Evolutionary conservation across 1,140 invertebrate genomes (phyloP).

Genomic region (Drosophila chauvacae): DNA sequence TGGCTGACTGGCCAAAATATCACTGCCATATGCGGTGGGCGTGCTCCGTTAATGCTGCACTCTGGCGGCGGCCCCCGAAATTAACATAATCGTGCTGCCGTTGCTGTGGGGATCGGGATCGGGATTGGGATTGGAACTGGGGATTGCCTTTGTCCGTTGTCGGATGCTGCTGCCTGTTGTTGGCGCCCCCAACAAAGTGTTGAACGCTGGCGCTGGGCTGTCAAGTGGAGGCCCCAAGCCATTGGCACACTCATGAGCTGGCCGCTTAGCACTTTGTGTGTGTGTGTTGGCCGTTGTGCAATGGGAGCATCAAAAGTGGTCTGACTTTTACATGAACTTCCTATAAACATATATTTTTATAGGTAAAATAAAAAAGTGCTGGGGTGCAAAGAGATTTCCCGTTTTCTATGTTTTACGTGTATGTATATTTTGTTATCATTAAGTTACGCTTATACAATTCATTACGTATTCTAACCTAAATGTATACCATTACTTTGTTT

Average conservation of each 20-base stretch:
- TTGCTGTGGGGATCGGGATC: slow-evolving; percentile 24
- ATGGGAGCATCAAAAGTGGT: slow-evolving; percentile 52
- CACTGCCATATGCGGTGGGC: slow-evolving; percentile 81
- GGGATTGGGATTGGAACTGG: neutral
- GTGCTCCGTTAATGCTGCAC: slow-evolving; percentile 75
- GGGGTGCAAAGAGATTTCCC: slow-evolving; percentile 5
- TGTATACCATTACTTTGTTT: slow-evolving; percentile 69
- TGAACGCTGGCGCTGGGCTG: slow-evolving; percentile 75
- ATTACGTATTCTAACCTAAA: slow-evolving; percentile 81
- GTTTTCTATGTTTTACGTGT: slow-evolving; percentile 37
- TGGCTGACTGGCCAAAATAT: slow-evolving; percentile 61
- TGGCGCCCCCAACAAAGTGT: slow-evolving; percentile 70
- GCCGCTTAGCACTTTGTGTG: slow-evolving; percentile 16
- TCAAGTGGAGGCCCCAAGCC: slow-evolving; percentile 70
- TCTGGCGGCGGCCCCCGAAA: slow-evolving; percentile 60
- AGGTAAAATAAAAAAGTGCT: slow-evolving; percentile 54
- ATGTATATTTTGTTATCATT: slow-evolving; percentile 79
- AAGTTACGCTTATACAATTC: slow-evolving; percentile 80
- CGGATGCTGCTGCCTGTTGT: slow-evolving; percentile 36
- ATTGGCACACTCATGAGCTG: slow-evolving; percentile 46
- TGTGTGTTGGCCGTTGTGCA: slow-evolving; percentile 48
- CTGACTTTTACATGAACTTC: slow-evolving; percentile 33
- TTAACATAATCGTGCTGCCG: slow-evolving; percentile 79
- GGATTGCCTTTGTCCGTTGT: slow-evolving; percentile 27
- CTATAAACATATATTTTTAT: slow-evolving; percentile 12